Evolutionary conservation across 1,140 invertebrate genomes (phyloP).

Genomic region (Zaprionus taronus): DNA sequence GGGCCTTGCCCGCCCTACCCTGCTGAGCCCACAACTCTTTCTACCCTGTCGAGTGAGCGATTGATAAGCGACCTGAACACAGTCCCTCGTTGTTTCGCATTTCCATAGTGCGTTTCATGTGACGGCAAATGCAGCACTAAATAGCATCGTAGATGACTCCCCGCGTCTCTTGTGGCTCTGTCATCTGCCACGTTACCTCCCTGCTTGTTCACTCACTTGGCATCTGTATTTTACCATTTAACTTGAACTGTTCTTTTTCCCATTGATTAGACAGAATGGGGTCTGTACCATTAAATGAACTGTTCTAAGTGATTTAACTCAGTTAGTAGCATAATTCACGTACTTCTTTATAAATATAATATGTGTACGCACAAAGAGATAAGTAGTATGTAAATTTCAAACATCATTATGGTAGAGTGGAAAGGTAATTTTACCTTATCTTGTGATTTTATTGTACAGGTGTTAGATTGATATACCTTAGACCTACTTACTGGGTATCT

Average conservation of each 20-base stretch:
- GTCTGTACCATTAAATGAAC: neutral
- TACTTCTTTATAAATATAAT: neutral
- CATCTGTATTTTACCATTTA: constrained; percentile 28
- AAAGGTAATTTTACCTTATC: too few species aligned
- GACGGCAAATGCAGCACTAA: constrained; percentile 39
- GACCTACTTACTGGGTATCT: neutral
- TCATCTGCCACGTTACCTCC: neutral
- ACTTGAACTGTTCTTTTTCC: constrained; percentile 21
- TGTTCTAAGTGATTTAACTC: neutral
- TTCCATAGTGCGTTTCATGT: constrained; percentile 45
- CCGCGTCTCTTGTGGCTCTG: too few species aligned
- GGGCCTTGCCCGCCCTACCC: neutral
- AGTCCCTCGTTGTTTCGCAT: constrained; percentile 19
- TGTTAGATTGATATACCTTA: too few species aligned
- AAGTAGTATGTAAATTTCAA: too few species aligned
- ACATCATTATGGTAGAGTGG: too few species aligned
- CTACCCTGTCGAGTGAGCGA: constrained; percentile 1
- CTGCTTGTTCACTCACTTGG: neutral
- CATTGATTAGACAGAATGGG: neutral
- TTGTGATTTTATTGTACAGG: too few species aligned
- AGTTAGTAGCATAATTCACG: neutral
- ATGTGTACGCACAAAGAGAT: neutral
- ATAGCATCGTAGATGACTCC: constrained; percentile 26
- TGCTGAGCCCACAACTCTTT: neutral
- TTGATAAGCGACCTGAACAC: constrained; percentile 42